Evolutionary conservation across 2,113 vertebrate genomes (phyloP), one percentile per base, ranked within the genome.

Genomic region (Psephotus haematonotus): DNA sequence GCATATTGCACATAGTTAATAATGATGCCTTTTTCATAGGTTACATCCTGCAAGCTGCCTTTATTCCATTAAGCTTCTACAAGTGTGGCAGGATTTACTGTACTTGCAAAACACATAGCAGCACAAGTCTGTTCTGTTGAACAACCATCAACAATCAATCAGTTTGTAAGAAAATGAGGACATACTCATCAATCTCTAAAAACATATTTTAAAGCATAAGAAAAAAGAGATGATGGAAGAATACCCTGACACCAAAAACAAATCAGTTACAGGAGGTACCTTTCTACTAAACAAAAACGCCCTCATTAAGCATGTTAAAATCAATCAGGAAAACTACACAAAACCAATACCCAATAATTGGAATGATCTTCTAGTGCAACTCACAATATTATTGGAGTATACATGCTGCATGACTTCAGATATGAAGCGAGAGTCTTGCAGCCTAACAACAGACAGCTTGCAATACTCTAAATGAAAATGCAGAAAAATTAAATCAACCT

Each of bases 251-350:
- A 64, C 8, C 5, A 37, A 57, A 91, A 41, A 44, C 27, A 33
- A 15, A 1, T 13, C 22, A 13, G 10, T 28, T 65, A 33, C 2
- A 74, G 3, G 8, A 41, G 7, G 3, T 27, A 41, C 2, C 25
- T 74, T 65, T 65, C 68, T 53, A 81, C 10, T 18, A 62, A 83
- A 57, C 2, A 70, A 44, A 53, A 68, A 27, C 4, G 1, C 82
- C n/a, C 20, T 60, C 8, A 16, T 57, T 52, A 39, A 3, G 9
- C 5, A 28, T 19, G 3, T 43, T 64, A 64, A 70, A 91, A 70
- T 57, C 16, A 75, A 65, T 24, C 2, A 70, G 9, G 10, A 50
- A n/a, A 64, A 12, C 14, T 4, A 17, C 2, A 35, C 20, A 11
- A 33, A 74, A 7, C 6, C 4, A 29, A 14, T 11, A 23, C 11